Evolutionary conservation across 2,797 vertebrate species (phyloP).

Genomic region (Ptychobarbus kaznakovi): DNA sequence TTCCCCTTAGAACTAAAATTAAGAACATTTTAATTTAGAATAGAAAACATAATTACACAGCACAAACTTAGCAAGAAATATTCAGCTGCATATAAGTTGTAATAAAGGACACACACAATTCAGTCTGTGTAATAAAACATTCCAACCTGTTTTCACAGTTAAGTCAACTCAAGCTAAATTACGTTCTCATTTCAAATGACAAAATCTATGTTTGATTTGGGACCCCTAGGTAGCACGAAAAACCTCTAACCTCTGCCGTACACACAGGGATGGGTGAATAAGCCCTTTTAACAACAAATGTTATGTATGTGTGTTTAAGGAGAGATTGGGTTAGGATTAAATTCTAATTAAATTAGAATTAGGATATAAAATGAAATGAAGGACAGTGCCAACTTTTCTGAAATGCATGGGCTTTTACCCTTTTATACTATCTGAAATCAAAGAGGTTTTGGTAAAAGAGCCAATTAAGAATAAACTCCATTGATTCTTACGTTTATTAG

Average conservation of each 20-base stretch:
- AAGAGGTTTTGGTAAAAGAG: background rate
- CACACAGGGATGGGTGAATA: background rate
- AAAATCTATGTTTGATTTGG: slow-evolving; percentile 9
- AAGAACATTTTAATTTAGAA: background rate
- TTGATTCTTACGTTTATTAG: background rate
- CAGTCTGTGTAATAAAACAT: slow-evolving; percentile 41
- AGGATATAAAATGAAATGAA: background rate
- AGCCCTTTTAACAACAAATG: slow-evolving; percentile 27
- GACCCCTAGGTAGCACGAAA: slow-evolving; percentile 12
- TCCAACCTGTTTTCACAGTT: slow-evolving; percentile 42
- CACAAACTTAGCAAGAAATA: slow-evolving; percentile 12
- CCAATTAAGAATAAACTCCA: background rate
- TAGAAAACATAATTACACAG: slow-evolving; percentile 29
- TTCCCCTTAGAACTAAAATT: slow-evolving; percentile 4
- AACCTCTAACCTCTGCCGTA: background rate
- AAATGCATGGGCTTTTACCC: slow-evolving; percentile 5
- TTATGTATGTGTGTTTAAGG: background rate
- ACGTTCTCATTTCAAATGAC: background rate
- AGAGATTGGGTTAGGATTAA: background rate
- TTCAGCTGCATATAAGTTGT: slow-evolving; percentile 32
- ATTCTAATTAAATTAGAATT: background rate
- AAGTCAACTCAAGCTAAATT: background rate
- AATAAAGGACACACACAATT: slow-evolving; percentile 31
- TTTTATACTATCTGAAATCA: background rate
- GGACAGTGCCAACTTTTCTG: background rate